Evolutionary conservation across 1,140 invertebrate species (phyloP).

Genomic region (Drosophila tristis): DNA sequence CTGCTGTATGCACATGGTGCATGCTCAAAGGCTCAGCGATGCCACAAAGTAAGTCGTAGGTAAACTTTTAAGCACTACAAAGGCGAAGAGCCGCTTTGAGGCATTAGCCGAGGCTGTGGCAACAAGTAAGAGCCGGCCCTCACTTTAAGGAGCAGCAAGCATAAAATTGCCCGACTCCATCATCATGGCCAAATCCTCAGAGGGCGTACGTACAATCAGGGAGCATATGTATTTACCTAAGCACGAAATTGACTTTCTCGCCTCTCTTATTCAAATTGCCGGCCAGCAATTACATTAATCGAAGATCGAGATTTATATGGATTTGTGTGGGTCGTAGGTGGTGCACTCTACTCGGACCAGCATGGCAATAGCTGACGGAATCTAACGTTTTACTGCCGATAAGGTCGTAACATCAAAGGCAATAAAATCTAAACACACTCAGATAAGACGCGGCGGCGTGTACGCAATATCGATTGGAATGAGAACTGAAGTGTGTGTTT

Average conservation of each 20-base stretch:
- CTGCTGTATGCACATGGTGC: conserved; percentile 10
- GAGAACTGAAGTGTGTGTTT: conserved; percentile 32
- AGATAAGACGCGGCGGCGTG: conserved; percentile 66
- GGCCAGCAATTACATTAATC: conserved; percentile 48
- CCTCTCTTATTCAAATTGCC: conserved; percentile 43
- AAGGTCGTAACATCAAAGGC: conserved; percentile 72
- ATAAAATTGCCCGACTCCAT: conserved; percentile 46
- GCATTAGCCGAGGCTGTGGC: conserved; percentile 28
- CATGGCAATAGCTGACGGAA: conserved; percentile 41
- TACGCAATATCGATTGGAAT: conserved; percentile 72
- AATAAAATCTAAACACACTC: conserved; percentile 66
- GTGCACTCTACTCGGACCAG: neutral
- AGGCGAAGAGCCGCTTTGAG: conserved; percentile 50
- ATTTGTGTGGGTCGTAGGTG: conserved; percentile 15
- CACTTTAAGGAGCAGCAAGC: conserved; percentile 24
- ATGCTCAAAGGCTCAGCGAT: conserved; percentile 36
- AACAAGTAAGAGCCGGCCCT: conserved; percentile 27
- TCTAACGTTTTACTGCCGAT: conserved; percentile 75
- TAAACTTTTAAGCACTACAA: conserved; percentile 59
- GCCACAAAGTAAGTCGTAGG: conserved; percentile 29
- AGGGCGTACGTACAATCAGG: conserved; percentile 3
- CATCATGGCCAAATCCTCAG: conserved; percentile 11
- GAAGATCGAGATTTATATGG: conserved; percentile 39
- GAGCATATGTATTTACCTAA: conserved; percentile 65
- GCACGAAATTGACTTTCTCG: conserved; percentile 62